Percentiles rank a stretch among this genome's conserved stretches.
Evolutionary conservation across 2,888 invertebrate genomes (phyloP).

Genomic region (Rhagonycha fulva): DNA sequence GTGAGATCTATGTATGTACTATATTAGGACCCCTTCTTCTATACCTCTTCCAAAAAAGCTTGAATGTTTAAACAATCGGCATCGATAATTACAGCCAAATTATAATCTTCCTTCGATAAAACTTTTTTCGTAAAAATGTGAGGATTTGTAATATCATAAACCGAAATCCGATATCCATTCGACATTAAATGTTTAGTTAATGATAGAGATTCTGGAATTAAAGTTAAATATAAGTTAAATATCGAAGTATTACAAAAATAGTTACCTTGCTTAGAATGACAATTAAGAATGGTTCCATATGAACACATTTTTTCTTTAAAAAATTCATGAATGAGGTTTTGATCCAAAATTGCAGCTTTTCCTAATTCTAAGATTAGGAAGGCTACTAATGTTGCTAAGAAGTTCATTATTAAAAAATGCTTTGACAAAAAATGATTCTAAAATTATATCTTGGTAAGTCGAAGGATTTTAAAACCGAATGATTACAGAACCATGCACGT

Average conservation of each 20-base stretch:
- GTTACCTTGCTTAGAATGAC: neutral
- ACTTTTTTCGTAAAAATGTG: neutral
- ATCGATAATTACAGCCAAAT: conserved; percentile 30
- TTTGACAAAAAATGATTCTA: no score
- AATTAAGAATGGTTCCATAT: neutral
- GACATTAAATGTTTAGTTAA: neutral
- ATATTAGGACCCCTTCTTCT: no score
- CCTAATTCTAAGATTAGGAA: no score
- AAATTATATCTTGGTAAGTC: no score
- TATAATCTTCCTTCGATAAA: neutral
- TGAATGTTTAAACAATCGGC: conserved; percentile 24
- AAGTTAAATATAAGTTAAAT: neutral
- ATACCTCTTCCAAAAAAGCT: conserved; percentile 23
- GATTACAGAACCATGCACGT: no score
- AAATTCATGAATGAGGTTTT: neutral
- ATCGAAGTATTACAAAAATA: neutral
- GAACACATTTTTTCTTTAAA: neutral
- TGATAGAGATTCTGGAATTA: conserved; percentile 1
- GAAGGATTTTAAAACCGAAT: no score
- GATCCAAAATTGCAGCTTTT: neutral
- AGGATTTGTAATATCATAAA: neutral
- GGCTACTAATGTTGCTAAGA: no score
- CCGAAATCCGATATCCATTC: neutral
- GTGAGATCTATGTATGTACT: no score
- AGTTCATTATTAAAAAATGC: no score